Conservation (phyloP, 1,140 invertebrate genomes). For the Megathymus violae region DNA sequence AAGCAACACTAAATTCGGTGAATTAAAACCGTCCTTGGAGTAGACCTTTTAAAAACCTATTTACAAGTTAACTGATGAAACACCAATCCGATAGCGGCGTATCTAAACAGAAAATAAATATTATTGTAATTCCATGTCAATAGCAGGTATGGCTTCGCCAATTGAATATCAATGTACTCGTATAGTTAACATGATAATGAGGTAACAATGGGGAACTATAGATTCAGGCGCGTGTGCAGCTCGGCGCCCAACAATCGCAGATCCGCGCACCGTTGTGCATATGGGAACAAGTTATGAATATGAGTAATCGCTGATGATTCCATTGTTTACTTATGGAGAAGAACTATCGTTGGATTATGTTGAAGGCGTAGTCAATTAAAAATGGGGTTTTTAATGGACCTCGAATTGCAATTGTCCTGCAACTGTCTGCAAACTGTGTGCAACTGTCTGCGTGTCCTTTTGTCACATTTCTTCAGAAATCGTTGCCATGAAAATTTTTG, state of each 20-base stretch:
- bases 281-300: not conserved
- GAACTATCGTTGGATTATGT: not conserved
- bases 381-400: not conserved
- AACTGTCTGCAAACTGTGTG: too few species aligned
- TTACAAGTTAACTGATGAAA: too few species aligned
- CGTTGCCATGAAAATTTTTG: too few species aligned
- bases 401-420: too few species aligned
- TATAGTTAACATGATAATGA: conserved; percentile 8
- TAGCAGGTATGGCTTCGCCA: not conserved
- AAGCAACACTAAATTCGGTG: too few species aligned
- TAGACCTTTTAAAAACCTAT: too few species aligned
- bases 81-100: too few species aligned
- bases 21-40: too few species aligned
- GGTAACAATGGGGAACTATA: conserved; percentile 6
- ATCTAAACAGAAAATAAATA: too few species aligned
- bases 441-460: too few species aligned
- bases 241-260: conserved; percentile 13
- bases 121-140: not conserved
- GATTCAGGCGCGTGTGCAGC: conserved; percentile 14
- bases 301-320: conserved; percentile 1
- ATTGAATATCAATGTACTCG: conserved; percentile 12
- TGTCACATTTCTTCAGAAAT: too few species aligned
- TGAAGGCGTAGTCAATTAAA: not conserved
- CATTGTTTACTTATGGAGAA: conserved; percentile 1
- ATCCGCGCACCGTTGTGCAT: conserved; percentile 4